These are phyloP conservation scores for Habropoda laboriosa DNA, from an alignment of 1,140 invertebrate genomes.

Conservation along the genomic window DNA sequence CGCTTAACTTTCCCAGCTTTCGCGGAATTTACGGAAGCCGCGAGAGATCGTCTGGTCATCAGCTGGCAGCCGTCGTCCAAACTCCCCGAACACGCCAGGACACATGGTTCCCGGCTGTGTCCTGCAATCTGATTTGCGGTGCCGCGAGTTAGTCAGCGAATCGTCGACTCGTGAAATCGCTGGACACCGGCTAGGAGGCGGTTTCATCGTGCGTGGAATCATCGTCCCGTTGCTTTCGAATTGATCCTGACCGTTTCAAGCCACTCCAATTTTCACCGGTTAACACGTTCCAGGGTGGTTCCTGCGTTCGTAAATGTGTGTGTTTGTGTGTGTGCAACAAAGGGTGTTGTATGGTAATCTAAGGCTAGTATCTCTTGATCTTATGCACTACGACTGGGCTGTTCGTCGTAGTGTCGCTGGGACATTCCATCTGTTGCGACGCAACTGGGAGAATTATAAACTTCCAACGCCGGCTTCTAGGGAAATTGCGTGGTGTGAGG, in stretches of 20 bases:
- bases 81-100: constrained; percentile 19
- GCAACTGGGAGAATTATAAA: not conserved
- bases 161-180: constrained; percentile 6
- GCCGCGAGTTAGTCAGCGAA: constrained; percentile 8
- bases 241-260: not conserved
- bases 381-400: not conserved
- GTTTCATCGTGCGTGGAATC: not conserved
- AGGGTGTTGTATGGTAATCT: not conserved
- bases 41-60: constrained; percentile 40
- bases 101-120: not conserved
- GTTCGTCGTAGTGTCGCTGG: not conserved
- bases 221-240: not conserved
- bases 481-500: not conserved
- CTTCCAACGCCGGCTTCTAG: not conserved
- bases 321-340: not conserved
- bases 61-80: constrained; percentile 25
- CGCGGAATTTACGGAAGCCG: constrained; percentile 38
- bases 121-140: constrained; percentile 40
- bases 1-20: too few relatives aligned
- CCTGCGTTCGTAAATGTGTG: not conserved
- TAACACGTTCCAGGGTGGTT: not conserved
- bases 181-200: not conserved
- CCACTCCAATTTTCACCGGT: not conserved
- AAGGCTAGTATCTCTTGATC: not conserved
- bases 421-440: not conserved